Conservation (phyloP, 2,797 vertebrate species). For the Peromyscus aztecus region DNA sequence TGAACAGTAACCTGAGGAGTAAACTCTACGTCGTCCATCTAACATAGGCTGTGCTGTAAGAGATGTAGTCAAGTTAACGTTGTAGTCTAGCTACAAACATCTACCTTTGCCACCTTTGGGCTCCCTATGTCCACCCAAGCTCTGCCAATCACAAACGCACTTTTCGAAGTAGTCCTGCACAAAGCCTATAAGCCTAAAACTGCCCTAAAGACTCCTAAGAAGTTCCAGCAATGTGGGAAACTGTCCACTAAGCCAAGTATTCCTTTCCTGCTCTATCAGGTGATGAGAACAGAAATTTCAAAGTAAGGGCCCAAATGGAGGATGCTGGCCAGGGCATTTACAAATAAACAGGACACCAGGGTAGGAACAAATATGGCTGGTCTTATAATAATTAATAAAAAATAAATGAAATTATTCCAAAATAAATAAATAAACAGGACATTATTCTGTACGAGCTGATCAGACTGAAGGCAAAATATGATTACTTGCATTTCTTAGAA, state of each 20-base stretch:
- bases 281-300: not conserved
- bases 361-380: too few relatives aligned
- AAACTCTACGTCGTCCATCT: not conserved
- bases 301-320: not conserved
- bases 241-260: not conserved
- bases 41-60: not conserved
- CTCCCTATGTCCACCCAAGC: not conserved
- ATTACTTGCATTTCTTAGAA: conserved; percentile 18
- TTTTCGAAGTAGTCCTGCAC: not conserved
- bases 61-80: not conserved
- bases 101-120: not conserved
- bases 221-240: not conserved
- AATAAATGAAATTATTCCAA: not conserved
- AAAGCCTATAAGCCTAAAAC: not conserved
- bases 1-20: not conserved
- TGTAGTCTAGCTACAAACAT: not conserved
- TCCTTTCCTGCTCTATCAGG: not conserved
- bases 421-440: not conserved
- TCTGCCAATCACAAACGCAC: not conserved
- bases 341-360: not conserved
- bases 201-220: not conserved
- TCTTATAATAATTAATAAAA: too few relatives aligned
- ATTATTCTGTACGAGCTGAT: conserved; percentile 1
- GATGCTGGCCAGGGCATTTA: not conserved
- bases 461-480: not conserved